Evolutionary conservation across 2,888 invertebrate species (phyloP).

Genomic region (Carpatolechia fugitivella): DNA sequence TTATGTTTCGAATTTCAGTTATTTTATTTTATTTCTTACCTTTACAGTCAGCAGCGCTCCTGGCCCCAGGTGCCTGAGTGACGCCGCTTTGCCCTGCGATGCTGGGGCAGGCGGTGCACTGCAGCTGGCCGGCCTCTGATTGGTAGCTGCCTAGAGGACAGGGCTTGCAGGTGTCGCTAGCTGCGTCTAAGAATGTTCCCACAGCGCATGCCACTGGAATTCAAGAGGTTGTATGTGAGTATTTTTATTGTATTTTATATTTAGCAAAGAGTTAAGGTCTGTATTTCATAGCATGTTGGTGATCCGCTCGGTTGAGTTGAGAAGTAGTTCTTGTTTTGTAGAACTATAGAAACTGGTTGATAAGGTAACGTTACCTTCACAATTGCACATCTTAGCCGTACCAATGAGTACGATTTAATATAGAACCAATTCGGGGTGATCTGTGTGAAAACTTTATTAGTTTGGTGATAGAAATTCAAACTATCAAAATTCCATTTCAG

Average conservation of each 20-base stretch:
- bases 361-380: no score
- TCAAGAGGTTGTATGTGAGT: background rate
- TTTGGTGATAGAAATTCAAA: no score
- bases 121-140: slow-evolving; percentile 93
- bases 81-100: slow-evolving; percentile 95
- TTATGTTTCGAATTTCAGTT: background rate
- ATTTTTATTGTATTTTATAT: background rate
- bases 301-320: no score
- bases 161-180: slow-evolving; percentile 87
- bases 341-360: no score
- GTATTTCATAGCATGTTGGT: no score
- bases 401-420: no score
- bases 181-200: slow-evolving; percentile 90
- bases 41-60: slow-evolving; percentile 94
- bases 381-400: no score
- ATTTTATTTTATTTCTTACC: slow-evolving; percentile 60
- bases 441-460: no score
- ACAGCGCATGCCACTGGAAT: slow-evolving; percentile 91
- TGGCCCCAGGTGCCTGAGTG: slow-evolving; percentile 91
- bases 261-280: background rate
- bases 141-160: slow-evolving; percentile 96
- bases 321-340: no score
- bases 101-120: slow-evolving; percentile 93
- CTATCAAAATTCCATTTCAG: no score
- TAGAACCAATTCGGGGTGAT: no score